Conservation (phyloP, 2,888 invertebrate species). For the Coelopa pilipes region DNA sequence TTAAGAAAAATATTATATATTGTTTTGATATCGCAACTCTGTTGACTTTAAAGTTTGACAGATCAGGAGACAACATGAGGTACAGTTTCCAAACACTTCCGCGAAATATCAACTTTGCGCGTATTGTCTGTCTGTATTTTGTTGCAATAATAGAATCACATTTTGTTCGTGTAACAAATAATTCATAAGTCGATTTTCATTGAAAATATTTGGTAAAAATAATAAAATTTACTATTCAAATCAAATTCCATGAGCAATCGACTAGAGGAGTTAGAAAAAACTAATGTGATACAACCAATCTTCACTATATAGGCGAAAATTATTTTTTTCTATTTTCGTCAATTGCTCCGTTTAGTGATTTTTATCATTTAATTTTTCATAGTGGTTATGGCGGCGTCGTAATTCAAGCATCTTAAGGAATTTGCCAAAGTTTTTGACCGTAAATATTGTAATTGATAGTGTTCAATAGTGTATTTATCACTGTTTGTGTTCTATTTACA, state of each 20-base stretch:
- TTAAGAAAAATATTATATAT: too few species aligned
- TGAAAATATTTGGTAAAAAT: neutral
- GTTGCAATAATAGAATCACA: conserved; percentile 22
- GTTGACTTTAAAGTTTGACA: too few species aligned
- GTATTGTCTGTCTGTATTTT: conserved; percentile 7
- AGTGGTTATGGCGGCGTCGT: conserved; percentile 15
- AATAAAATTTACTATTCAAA: neutral
- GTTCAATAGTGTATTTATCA: neutral
- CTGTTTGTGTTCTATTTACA: neutral
- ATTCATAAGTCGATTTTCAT: neutral
- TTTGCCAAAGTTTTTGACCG: neutral
- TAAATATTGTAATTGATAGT: neutral
- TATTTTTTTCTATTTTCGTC: conserved; percentile 20
- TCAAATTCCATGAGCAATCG: neutral
- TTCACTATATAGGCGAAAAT: neutral
- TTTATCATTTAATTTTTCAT: neutral
- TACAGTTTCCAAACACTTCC: conserved; percentile 13
- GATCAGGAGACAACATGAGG: too few species aligned
- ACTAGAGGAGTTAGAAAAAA: neutral
- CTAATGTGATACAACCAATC: neutral
- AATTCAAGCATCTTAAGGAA: neutral
- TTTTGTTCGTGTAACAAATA: conserved; percentile 4
- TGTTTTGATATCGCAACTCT: too few species aligned
- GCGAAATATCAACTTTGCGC: conserved; percentile 24
- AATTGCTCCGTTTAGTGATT: conserved; percentile 20